Evolutionary conservation across 1,140 invertebrate species (phyloP).

Genomic region (Psix sp.): DNA sequence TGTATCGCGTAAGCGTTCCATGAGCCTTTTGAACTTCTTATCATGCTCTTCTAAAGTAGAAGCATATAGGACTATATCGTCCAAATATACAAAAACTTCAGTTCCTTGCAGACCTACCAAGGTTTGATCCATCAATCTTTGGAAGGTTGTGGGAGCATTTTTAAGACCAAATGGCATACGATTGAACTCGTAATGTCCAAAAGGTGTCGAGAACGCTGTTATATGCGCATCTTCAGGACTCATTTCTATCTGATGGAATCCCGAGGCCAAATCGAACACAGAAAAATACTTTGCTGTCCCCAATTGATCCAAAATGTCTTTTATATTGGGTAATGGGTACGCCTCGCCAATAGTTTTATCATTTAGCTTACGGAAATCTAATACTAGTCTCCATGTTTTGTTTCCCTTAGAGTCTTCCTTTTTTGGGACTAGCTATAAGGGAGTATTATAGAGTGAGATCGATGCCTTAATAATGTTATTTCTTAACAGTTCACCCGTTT

Average conservation of each 20-base stretch:
- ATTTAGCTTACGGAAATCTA: constrained; percentile 9
- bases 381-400: constrained; percentile 9
- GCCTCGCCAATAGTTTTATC: constrained; percentile 9
- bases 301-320: constrained; percentile 6
- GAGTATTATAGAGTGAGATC: constrained; percentile 2
- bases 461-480: constrained; percentile 4
- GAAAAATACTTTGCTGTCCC: constrained; percentile 9
- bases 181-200: constrained; percentile 6
- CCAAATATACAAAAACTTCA: constrained; percentile 4
- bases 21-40: neutral
- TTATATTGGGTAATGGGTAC: constrained; percentile 3
- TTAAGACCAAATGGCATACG: constrained; percentile 13
- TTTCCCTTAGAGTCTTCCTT: constrained; percentile 8
- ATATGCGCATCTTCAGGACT: neutral
- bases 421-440: constrained; percentile 2
- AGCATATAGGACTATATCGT: constrained; percentile 8
- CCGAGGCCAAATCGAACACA: constrained; percentile 3
- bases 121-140: constrained; percentile 4
- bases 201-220: constrained; percentile 6
- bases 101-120: constrained; percentile 6
- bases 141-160: constrained; percentile 9
- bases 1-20: neutral
- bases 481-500: neutral
- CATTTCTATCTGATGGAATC: constrained; percentile 10
- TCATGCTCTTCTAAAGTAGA: neutral